Evolutionary conservation across 2,797 vertebrate species (phyloP).

Genomic region (Threskiornis aethiopicus): DNA sequence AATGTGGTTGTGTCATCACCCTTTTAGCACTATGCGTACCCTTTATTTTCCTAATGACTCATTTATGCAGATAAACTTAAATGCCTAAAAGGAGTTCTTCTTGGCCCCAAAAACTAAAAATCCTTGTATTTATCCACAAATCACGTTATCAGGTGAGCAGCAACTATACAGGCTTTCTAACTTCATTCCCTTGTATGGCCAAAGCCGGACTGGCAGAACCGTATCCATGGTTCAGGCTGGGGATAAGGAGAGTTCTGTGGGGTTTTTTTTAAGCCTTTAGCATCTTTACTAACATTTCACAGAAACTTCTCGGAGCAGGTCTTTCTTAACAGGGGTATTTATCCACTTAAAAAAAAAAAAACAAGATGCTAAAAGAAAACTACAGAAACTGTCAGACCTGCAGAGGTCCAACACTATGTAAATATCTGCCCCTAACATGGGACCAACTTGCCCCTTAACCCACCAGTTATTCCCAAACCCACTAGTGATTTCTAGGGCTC

Average conservation of each 20-base stretch:
- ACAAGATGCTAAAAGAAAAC: neutral
- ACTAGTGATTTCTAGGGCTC: neutral
- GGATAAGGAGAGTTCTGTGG: neutral
- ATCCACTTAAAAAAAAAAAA: neutral
- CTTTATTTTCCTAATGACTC: conserved; percentile 43
- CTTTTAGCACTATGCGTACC: neutral
- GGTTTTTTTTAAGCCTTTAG: neutral
- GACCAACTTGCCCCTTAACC: neutral
- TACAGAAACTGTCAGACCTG: neutral
- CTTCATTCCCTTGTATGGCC: neutral
- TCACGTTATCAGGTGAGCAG: neutral
- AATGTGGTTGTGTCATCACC: conserved; percentile 47
- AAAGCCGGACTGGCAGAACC: neutral
- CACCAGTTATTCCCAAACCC: neutral
- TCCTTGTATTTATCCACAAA: neutral
- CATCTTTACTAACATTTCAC: neutral
- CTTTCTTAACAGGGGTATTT: neutral
- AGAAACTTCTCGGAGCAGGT: neutral
- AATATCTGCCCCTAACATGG: rapidly evolving
- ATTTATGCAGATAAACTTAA: conserved; percentile 39
- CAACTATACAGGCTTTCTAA: neutral
- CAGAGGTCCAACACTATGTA: neutral
- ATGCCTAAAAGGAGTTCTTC: conserved; percentile 23
- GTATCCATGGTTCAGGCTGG: rapidly evolving
- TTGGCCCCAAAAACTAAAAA: neutral